phyloP scores from a whole-genome alignment of 2,113 vertebrate species.

The Podocnemis expansa region DNA sequence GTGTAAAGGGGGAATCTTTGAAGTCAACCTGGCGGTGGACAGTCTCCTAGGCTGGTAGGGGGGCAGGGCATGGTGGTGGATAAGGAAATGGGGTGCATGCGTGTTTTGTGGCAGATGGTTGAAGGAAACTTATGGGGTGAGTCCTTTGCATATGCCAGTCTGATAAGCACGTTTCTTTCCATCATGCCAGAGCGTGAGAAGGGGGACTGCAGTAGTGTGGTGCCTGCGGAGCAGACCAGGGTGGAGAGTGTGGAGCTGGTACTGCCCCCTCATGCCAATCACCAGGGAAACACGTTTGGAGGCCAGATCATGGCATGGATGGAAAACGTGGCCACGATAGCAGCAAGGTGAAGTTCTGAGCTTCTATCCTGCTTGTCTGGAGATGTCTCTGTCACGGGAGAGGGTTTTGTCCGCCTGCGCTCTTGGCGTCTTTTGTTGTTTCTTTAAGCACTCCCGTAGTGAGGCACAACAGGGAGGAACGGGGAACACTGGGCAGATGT shows the following conservation, averaged over 20 bases:
- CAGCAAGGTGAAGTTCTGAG: conserved; percentile 85
- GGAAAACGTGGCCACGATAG: conserved; percentile 97
- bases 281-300: conserved; percentile 96
- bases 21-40: rapidly evolving
- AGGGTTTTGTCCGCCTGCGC: neutral
- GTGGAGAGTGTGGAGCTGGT: conserved; percentile 98
- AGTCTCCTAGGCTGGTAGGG: neutral
- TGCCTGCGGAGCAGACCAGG: conserved; percentile 84
- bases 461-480: neutral
- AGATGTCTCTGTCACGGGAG: neutral
- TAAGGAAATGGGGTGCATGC: neutral
- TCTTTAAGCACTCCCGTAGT: neutral
- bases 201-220: conserved; percentile 71
- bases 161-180: neutral
- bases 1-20: rapidly evolving
- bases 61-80: too few relatives aligned
- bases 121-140: neutral
- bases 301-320: conserved; percentile 99
- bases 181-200: conserved; percentile 68
- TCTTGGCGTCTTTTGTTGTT: neutral
- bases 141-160: too few relatives aligned
- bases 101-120: neutral
- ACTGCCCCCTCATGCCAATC: conserved; percentile 94
- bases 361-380: neutral
- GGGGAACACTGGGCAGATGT: neutral